phyloP scores from a whole-genome alignment of 2,113 vertebrate species.

The Rutilus rutilus region DNA sequence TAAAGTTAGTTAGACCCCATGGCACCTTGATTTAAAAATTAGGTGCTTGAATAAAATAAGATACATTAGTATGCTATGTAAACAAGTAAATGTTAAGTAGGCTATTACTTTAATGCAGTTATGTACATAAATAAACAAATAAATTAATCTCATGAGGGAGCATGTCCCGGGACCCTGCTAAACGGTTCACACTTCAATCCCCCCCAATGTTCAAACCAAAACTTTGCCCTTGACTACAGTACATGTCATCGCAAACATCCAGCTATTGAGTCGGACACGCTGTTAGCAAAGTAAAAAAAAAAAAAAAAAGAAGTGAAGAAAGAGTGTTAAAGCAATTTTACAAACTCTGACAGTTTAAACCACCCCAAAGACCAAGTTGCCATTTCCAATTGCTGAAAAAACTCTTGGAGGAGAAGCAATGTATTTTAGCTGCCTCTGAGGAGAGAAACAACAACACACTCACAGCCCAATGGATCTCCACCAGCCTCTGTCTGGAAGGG shows the following conservation, averaged over 20 bases:
- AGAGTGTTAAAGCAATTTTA: background rate
- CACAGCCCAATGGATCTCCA: slow-evolving; percentile 59
- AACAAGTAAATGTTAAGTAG: too few relatives aligned
- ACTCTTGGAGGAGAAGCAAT: slow-evolving; percentile 43
- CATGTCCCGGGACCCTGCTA: too few relatives aligned
- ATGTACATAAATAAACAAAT: too few relatives aligned
- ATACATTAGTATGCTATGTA: too few relatives aligned
- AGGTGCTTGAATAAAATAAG: too few relatives aligned
- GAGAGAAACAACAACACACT: slow-evolving; percentile 14
- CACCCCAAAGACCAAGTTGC: slow-evolving; percentile 55
- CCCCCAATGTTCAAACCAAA: too few relatives aligned
- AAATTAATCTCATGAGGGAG: too few relatives aligned
- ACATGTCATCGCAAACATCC: background rate
- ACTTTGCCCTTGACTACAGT: background rate
- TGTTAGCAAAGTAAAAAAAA: background rate
- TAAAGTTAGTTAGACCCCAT: too few relatives aligned
- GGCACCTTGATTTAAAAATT: too few relatives aligned
- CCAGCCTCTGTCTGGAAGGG: slow-evolving; percentile 63
- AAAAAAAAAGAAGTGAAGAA: background rate
- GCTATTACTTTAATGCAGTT: too few relatives aligned
- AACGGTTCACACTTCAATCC: too few relatives aligned
- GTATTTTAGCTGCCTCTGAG: slow-evolving; percentile 45
- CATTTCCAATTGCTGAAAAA: slow-evolving; percentile 58
- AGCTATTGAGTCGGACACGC: background rate
- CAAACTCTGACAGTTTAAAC: slow-evolving; percentile 66